Conservation (phyloP, 2,888 invertebrate species). For the Teinopalpus imperialis region DNA sequence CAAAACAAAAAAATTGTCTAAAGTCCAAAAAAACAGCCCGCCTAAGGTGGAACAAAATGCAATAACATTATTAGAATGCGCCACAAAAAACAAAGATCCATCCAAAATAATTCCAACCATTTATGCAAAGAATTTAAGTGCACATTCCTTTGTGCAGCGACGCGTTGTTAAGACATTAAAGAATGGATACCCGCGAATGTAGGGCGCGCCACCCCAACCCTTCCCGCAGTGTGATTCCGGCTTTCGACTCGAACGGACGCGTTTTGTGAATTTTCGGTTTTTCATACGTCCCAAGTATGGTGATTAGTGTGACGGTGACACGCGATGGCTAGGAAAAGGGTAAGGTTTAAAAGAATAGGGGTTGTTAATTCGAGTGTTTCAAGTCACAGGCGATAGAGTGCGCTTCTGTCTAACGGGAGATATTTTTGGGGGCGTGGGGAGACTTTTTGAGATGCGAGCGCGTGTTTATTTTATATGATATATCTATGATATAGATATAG, state of each 20-base stretch:
- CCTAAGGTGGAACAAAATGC: slow-evolving; percentile 15
- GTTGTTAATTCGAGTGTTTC: slow-evolving; percentile 15
- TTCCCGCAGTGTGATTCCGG: slow-evolving; percentile 23
- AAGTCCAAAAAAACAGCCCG: slow-evolving; percentile 2
- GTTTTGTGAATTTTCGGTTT: background rate
- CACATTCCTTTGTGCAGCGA: slow-evolving; percentile 13
- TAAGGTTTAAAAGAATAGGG: slow-evolving; percentile 16
- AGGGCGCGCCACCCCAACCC: slow-evolving; percentile 24
- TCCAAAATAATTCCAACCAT: background rate
- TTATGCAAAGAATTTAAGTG: background rate
- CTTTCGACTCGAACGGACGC: slow-evolving; percentile 19
- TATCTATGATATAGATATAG: too few relatives aligned
- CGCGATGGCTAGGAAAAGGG: slow-evolving; percentile 25
- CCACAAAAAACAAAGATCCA: slow-evolving; percentile 11
- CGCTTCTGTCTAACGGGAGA: background rate
- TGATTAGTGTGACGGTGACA: slow-evolving; percentile 23
- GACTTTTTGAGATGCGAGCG: background rate
- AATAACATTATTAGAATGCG: slow-evolving; percentile 21
- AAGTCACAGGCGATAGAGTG: slow-evolving; percentile 11
- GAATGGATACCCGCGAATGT: slow-evolving; percentile 10
- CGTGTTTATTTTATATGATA: too few relatives aligned
- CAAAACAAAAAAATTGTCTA: slow-evolving; percentile 11
- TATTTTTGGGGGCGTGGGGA: background rate
- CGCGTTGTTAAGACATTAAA: slow-evolving; percentile 14
- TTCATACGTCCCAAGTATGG: slow-evolving; percentile 10